Evolutionary conservation across 2,113 vertebrate genomes (phyloP).

Genomic region (Eptesicus fuscus): DNA sequence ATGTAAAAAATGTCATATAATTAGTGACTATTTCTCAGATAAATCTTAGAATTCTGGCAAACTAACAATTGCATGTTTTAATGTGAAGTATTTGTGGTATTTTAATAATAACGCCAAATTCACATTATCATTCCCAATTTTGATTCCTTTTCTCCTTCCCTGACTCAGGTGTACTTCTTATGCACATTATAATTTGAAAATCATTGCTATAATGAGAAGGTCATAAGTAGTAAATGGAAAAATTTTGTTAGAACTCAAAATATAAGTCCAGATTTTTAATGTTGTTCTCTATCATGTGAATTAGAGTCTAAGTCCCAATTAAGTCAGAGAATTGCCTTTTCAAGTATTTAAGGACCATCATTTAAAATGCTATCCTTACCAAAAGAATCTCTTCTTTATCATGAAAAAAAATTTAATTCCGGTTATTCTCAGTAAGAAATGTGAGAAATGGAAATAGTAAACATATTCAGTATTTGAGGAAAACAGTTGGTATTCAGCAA

Average conservation of each 20-base stretch:
- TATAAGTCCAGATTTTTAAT: not conserved
- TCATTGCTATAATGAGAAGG: not conserved
- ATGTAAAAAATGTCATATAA: not conserved
- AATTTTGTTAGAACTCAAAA: not conserved
- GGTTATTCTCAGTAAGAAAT: conserved; percentile 35
- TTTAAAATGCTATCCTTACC: conserved; percentile 17
- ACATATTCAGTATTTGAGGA: not conserved
- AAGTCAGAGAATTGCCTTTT: not conserved
- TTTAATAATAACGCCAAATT: not conserved
- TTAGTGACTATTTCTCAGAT: not conserved
- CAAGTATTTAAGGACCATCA: not conserved
- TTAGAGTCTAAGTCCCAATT: not conserved
- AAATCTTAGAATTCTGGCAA: conserved; percentile 22
- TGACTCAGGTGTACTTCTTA: not conserved
- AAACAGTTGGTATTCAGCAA: conserved; percentile 55
- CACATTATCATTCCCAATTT: not conserved
- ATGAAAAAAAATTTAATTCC: not conserved
- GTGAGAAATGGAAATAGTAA: conserved; percentile 56
- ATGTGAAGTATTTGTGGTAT: not conserved
- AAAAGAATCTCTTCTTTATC: conserved; percentile 42
- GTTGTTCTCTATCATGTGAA: not conserved
- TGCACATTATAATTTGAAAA: not conserved
- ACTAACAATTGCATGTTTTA: not conserved
- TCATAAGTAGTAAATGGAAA: not conserved
- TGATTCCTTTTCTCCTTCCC: not conserved